Percentiles rank a stretch among this genome's conserved stretches.
These are phyloP conservation scores for Chaetorhynchus papuensis DNA, from an alignment of 2,113 vertebrate species.

Conservation along the genomic window DNA sequence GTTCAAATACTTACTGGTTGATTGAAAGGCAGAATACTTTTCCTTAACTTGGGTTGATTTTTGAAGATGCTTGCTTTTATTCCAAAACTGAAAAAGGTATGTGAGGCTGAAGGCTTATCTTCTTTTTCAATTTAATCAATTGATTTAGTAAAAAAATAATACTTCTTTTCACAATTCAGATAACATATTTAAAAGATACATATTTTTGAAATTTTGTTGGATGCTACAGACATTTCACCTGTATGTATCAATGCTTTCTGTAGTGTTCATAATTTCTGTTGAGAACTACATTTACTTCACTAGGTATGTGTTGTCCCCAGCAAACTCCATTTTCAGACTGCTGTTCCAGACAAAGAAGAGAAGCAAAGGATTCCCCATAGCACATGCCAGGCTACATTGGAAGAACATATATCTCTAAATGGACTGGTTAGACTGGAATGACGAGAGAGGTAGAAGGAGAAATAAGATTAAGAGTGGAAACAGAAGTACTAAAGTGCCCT, in stretches of 20 bases:
- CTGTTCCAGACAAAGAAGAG: neutral
- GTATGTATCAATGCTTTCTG: neutral
- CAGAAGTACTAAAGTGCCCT: neutral
- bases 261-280: neutral
- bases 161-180: neutral
- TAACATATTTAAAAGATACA: neutral
- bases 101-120: neutral
- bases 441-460: neutral
- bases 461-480: neutral
- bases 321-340: neutral
- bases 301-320: neutral
- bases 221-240: neutral
- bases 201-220: neutral
- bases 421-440: neutral
- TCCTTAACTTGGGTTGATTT: neutral
- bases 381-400: neutral
- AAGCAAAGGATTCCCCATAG: neutral
- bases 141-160: neutral
- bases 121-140: neutral
- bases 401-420: neutral
- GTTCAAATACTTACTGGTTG: neutral
- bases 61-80: neutral
- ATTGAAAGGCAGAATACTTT: neutral
- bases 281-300: neutral
- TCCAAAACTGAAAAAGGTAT: neutral